Conservation (phyloP, 2,797 vertebrate species). For the Lithobates pipiens region DNA sequence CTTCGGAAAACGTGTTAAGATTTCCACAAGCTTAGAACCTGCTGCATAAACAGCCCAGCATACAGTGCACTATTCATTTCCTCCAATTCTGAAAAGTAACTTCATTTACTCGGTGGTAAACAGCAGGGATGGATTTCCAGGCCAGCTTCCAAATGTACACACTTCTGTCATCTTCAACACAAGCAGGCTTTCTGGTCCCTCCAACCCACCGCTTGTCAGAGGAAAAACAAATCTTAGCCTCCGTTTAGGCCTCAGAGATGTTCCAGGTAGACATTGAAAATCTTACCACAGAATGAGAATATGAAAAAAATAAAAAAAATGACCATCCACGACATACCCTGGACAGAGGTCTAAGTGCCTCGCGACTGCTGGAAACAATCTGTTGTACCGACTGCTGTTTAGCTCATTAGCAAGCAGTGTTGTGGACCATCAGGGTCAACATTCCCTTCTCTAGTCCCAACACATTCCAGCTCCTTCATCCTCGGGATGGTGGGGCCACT, state of each 20-base stretch:
- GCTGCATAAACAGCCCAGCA: background rate
- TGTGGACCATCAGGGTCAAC: constrained; percentile 35
- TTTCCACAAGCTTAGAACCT: background rate
- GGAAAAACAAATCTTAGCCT: background rate
- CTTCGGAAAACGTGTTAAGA: too few relatives aligned
- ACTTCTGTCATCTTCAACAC: background rate
- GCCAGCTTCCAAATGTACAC: background rate
- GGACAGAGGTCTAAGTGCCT: too few relatives aligned
- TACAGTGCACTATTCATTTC: background rate
- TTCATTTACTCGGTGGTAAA: background rate
- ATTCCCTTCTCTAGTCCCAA: constrained; percentile 36
- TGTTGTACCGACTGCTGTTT: background rate
- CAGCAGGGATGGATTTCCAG: background rate
- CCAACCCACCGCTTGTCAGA: background rate
- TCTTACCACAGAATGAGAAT: too few relatives aligned
- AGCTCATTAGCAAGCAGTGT: constrained; percentile 42
- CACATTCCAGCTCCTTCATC: constrained; percentile 53
- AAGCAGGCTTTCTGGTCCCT: background rate
- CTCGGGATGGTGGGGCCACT: constrained; percentile 11
- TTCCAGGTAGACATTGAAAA: background rate
- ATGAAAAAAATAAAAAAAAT: too few relatives aligned
- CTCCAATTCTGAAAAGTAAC: background rate
- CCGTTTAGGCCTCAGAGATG: background rate
- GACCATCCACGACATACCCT: too few relatives aligned
- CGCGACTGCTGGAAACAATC: background rate